Evolutionary conservation across 2,113 vertebrate genomes (phyloP), one percentile per base, ranked within the genome.

Genomic region (Edolisoma coerulescens): DNA sequence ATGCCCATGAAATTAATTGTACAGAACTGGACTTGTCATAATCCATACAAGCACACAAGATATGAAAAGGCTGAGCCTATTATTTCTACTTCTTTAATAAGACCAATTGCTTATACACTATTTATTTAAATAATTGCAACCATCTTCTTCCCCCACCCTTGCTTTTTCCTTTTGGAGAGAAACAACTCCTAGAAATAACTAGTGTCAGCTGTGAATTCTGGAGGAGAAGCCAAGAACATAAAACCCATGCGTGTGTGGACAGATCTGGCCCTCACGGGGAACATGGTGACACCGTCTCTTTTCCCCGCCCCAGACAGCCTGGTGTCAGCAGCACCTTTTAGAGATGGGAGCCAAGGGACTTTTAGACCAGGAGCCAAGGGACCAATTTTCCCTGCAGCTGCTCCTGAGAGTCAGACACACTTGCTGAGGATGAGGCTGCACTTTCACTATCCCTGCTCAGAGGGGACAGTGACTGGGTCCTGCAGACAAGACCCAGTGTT

Each of bases 81-180:
- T 88, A 91, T 81, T 90, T 91, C 17, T 78, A 59, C 86, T 95
- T 89, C 71, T 84, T 94, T 82, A 87, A 60, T 69, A 89, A 73
- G 90, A 84, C 15, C 37, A 19, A 35, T 80, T 87, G 67, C 86
- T 86, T 96, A 82, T 56, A 28, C 19, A 37, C 50, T 86, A 89
- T 93, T 93, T 96, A 96, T 97, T 93, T 91, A 83, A 97, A 93
- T 94, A 96, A 92, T 89, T 54, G 30, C 79, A 96, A 86, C 64
- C 65, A 79, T 91, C 87, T 76, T 75, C 78, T 56, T 86, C 75
- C 57, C 39, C 91, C 57, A 47, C 73, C 41, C 84, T 92, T 52
- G 39, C 37, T 92, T 93, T 92, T 96, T 90, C 79, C 45, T 95
- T 96, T 89, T 39, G 44, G 65, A 96, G 90, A 14, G 87, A 85